These are phyloP conservation scores for Sycobia sp. DNA, from an alignment of 1,140 invertebrate species.

Conservation along the genomic window DNA sequence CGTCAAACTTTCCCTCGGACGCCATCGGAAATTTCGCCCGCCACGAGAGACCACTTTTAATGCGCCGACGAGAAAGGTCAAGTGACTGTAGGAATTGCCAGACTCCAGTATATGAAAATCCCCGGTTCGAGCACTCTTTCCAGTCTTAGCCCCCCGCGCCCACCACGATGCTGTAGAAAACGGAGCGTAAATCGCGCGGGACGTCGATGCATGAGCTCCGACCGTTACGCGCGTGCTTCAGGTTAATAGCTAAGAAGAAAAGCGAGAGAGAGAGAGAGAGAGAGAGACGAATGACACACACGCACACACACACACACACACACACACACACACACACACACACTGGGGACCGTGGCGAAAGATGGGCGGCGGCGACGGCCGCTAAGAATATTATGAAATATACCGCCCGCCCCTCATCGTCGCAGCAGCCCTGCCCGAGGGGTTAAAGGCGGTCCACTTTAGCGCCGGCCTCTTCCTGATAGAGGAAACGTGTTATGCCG, in stretches of 20 bases:
- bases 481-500: conserved; percentile 44
- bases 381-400: conserved; percentile 46
- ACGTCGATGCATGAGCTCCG: conserved; percentile 4
- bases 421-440: too few species aligned
- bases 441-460: conserved; percentile 4
- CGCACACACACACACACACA: neutral
- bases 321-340: too few species aligned
- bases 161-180: neutral
- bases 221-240: conserved; percentile 1
- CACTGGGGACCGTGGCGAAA: too few species aligned
- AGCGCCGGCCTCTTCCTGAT: conserved; percentile 39
- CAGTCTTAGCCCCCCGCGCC: neutral
- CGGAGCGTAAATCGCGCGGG: conserved; percentile 15
- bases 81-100: too few species aligned
- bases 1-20: too few species aligned
- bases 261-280: neutral
- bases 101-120: too few species aligned
- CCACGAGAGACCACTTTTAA: too few species aligned
- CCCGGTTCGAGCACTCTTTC: too few species aligned
- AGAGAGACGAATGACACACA: neutral
- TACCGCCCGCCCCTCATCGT: too few species aligned
- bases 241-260: conserved; percentile 22
- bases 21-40: too few species aligned
- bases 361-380: too few species aligned
- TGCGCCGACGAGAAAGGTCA: too few species aligned